Base-by-base conservation (phyloP, 2,113 vertebrate genomes). In the Pituophis catenifer region DNA sequence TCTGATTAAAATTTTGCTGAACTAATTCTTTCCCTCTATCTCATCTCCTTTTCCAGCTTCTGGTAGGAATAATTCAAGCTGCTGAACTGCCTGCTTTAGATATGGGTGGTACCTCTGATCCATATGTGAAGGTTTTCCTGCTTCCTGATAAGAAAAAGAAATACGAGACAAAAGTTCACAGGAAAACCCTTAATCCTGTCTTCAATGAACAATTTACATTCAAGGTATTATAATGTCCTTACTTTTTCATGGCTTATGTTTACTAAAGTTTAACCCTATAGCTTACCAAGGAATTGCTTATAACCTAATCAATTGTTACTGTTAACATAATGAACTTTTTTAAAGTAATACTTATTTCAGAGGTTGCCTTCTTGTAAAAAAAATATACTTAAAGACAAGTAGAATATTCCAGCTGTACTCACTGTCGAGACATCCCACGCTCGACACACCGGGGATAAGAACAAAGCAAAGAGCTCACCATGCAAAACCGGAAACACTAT, bases 71-170 rank as follows among this genome's bases (percentile, higher is more conserved):
- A 95, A 98, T 98, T 95, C 98, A 98, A 96, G 98, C 98, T 93
- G 98, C 98, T 2, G 98, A 98, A 62, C 96, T 98, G 86, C 98
- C 98, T n/a, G 98, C 98, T 90, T 96, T 98, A 89, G 98, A 98
- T 97, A 98, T 98, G 98, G 98, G 98, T 38, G 98, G 98, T 13
- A 98, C 98, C 1, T 98, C 98, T 81, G 98, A 98, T 94, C 98
- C 98, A 26, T 98, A 98, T 4, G 98, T 98, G 93, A 98, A 98
- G 94, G 97, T 98, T 85, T 98, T 98, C 95, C 96, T 98, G 92
- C 97, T 98, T 75, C 98, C 98, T 29, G 98, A 98, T 96, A 98
- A 98, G 93, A 98, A 98, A 97, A 98, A 98, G 96, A 98, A 98
- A 96, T 98, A 98, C 38, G 98, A 98, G 95, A 98, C 98, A 55